Conservation (phyloP, 2,888 invertebrate species). For the Cenopis cana region DNA sequence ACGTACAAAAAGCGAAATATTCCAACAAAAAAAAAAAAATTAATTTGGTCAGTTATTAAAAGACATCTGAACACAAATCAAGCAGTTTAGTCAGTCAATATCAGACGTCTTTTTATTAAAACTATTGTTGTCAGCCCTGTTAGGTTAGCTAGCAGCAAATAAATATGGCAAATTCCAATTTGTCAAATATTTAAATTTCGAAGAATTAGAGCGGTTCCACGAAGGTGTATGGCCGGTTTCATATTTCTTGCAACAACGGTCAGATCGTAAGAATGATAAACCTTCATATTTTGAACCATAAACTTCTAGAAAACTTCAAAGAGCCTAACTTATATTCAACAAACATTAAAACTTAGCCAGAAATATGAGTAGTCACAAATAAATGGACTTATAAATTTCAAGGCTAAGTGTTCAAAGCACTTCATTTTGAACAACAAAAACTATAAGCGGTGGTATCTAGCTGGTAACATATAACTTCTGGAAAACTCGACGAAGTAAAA, state of each 20-base stretch:
- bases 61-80: not conserved
- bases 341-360: constrained; percentile 14
- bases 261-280: constrained; percentile 52
- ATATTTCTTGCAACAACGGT: constrained; percentile 55
- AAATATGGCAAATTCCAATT: constrained; percentile 34
- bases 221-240: constrained; percentile 59
- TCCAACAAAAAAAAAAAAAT: too few relatives aligned
- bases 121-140: constrained; percentile 28
- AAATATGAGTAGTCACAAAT: constrained; percentile 24
- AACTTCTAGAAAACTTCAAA: constrained; percentile 3
- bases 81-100: too few relatives aligned
- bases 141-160: not conserved
- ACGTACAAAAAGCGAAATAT: too few relatives aligned
- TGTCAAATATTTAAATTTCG: constrained; percentile 41
- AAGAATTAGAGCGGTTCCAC: constrained; percentile 50
- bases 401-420: constrained; percentile 41
- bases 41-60: too few relatives aligned
- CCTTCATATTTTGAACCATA: constrained; percentile 4
- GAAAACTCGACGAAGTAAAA: constrained; percentile 40
- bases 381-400: constrained; percentile 28
- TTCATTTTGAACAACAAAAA: constrained; percentile 41
- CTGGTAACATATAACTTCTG: constrained; percentile 40
- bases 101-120: too few relatives aligned
- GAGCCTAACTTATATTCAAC: constrained; percentile 11
- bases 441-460: constrained; percentile 42